These are phyloP conservation scores for Thunnus maccoyii DNA, from an alignment of 2,113 vertebrate species.

Conservation along the genomic window DNA sequence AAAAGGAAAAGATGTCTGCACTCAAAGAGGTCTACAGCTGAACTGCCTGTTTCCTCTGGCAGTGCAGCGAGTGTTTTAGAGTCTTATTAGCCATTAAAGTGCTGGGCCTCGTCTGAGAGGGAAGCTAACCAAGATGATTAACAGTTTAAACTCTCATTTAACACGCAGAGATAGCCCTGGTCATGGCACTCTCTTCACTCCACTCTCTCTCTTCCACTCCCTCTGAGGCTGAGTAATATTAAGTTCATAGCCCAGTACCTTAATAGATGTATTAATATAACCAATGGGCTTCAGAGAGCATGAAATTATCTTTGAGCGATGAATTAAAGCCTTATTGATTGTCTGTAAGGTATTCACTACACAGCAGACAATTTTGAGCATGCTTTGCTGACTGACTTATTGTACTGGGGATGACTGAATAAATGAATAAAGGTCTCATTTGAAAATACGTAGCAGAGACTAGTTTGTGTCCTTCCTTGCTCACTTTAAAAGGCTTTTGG, in stretches of 20 bases:
- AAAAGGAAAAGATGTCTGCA: neutral
- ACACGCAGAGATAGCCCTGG: conserved; percentile 66
- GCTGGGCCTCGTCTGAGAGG: conserved; percentile 66
- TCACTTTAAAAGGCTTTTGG: neutral
- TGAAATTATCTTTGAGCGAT: conserved; percentile 83
- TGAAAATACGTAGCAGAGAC: conserved; percentile 10
- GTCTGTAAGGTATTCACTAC: conserved; percentile 72
- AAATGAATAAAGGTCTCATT: conserved; percentile 31
- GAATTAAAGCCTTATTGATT: conserved; percentile 82
- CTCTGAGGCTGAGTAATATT: conserved; percentile 71
- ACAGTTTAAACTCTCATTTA: conserved; percentile 83
- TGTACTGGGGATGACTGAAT: conserved; percentile 41
- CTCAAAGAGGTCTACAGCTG: conserved; percentile 19
- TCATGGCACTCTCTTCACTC: conserved; percentile 68
- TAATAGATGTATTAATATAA: conserved; percentile 84
- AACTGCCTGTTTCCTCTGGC: conserved; percentile 45
- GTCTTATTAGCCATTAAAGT: conserved; percentile 76
- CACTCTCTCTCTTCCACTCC: conserved; percentile 55
- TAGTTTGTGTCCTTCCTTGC: neutral
- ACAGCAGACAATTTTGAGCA: conserved; percentile 65
- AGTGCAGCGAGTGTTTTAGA: conserved; percentile 31
- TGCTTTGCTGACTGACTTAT: conserved; percentile 61
- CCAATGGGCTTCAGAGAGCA: conserved; percentile 81
- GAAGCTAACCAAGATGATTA: conserved; percentile 78
- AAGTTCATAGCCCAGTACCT: conserved; percentile 73